Evolutionary conservation across 2,888 invertebrate species (phyloP).

Genomic region (Tipula confusa): DNA sequence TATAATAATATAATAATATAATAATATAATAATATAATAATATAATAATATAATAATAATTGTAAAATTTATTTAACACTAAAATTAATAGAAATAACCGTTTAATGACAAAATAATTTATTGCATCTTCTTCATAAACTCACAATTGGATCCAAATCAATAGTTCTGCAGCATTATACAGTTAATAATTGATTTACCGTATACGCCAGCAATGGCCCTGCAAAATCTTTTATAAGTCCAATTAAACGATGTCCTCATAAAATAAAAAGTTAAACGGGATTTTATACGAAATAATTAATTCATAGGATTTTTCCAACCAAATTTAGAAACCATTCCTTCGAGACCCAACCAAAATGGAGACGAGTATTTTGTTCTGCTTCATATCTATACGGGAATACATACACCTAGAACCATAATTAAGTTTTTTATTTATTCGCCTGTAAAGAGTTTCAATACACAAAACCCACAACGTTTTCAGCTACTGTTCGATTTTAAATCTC

Average conservation of each 20-base stretch:
- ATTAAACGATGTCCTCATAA: background rate
- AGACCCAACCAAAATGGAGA: background rate
- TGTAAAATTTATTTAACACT: no score
- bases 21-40: no score
- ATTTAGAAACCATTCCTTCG: background rate
- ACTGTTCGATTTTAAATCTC: background rate
- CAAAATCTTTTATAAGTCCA: no score
- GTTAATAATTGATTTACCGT: no score
- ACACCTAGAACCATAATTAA: background rate
- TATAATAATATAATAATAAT: no score
- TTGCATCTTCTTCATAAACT: no score
- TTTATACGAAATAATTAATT: background rate
- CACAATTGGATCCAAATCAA: no score
- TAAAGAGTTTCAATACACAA: background rate
- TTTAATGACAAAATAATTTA: no score
- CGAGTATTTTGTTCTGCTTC: background rate
- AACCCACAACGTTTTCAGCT: background rate
- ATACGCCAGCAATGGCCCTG: no score
- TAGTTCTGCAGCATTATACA: no score
- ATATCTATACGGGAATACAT: background rate
- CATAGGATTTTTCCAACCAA: background rate
- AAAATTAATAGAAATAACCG: no score
- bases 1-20: no score
- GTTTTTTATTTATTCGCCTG: background rate
- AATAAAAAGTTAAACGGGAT: background rate